A percentile compares a stretch with the other conserved stretches of the same genome.
These are phyloP conservation scores for Hemicrepidius hirtus DNA, from an alignment of 2,888 invertebrate species.

Conservation along the genomic window DNA sequence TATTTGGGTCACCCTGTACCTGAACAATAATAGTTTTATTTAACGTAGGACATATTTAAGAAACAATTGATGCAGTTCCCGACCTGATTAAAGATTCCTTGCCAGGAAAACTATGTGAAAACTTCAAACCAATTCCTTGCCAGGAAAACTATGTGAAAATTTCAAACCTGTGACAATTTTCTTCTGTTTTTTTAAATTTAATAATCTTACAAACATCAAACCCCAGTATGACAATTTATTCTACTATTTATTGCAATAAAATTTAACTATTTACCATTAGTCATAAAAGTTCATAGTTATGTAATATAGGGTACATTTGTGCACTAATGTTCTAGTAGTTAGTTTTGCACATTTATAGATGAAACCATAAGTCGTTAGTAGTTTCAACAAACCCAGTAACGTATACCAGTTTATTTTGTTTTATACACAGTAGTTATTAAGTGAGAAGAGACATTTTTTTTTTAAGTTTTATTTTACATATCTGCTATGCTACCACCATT, in stretches of 20 bases:
- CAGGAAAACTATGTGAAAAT: no score
- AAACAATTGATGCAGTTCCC: no score
- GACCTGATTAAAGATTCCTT: no score
- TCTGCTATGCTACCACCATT: not conserved
- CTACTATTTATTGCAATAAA: slow-evolving; percentile 1
- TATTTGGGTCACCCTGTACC: no score
- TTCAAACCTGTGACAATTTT: no score
- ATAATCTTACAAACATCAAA: not conserved
- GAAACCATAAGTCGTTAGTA: not conserved
- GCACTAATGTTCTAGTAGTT: slow-evolving; percentile 22
- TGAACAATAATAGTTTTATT: no score
- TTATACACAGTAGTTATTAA: no score
- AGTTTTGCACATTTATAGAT: slow-evolving; percentile 30
- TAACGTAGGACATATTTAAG: no score
- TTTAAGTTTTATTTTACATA: not conserved
- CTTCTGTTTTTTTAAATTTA: not conserved
- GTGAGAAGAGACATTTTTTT: no score
- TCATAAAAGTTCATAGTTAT: not conserved
- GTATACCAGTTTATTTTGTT: no score
- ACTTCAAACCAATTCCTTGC: no score
- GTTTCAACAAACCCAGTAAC: not conserved
- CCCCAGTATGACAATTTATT: slow-evolving; percentile 8
- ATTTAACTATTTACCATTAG: not conserved
- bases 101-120: no score
- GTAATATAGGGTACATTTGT: not conserved